Evolutionary conservation across 1,140 invertebrate genomes (phyloP).

Genomic region (Macrobrachium nipponense): DNA sequence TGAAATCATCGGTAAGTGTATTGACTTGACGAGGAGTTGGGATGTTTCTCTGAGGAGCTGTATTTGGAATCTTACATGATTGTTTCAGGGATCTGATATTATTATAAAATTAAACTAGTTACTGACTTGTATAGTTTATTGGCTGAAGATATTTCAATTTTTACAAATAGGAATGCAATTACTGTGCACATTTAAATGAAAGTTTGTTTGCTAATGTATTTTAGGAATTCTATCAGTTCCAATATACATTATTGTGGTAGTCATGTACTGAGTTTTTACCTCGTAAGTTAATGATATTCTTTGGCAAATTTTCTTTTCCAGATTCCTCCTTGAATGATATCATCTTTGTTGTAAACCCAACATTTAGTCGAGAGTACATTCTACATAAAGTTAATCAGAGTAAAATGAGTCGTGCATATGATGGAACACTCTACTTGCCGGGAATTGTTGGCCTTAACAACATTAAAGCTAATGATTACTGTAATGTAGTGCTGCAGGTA

Average conservation of each 20-base stretch:
- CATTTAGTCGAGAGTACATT: slow-evolving; percentile 89
- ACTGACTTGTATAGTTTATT: not conserved
- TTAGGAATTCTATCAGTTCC: too few relatives aligned
- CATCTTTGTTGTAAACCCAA: slow-evolving; percentile 98
- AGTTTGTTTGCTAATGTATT: too few relatives aligned
- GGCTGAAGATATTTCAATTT: too few relatives aligned
- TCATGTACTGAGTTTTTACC: too few relatives aligned
- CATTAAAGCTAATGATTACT: slow-evolving; percentile 99
- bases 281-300: too few relatives aligned
- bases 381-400: slow-evolving; percentile 81
- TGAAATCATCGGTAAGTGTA: slow-evolving; percentile 90
- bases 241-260: too few relatives aligned
- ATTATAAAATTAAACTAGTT: not conserved
- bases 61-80: not conserved
- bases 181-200: too few relatives aligned
- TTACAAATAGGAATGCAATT: too few relatives aligned
- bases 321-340: slow-evolving; percentile 99
- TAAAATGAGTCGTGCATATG: slow-evolving; percentile 93
- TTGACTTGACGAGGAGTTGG: not conserved
- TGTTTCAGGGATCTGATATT: not conserved
- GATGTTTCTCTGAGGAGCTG: not conserved
- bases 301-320: slow-evolving; percentile 67
- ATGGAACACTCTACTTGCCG: slow-evolving; percentile 95
- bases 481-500: slow-evolving; percentile 97
- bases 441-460: slow-evolving; percentile 98